phyloP scores from a whole-genome alignment of 2,888 invertebrate genomes.

The Tuta absoluta region DNA sequence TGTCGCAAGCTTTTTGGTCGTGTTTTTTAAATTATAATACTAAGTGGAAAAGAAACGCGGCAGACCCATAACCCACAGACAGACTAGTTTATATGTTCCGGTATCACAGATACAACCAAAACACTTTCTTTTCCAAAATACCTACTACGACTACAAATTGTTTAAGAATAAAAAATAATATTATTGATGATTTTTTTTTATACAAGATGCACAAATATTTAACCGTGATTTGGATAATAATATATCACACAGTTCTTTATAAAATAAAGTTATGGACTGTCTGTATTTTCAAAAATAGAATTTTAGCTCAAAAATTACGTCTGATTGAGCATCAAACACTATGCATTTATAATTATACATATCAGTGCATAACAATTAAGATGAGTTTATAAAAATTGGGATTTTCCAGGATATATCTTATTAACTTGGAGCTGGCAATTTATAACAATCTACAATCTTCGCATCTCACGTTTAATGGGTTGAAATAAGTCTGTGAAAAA shows the following conservation, averaged over 20 bases:
- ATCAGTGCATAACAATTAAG: not conserved
- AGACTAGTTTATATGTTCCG: conserved; percentile 10
- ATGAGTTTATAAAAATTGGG: not conserved
- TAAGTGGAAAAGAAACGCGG: conserved; percentile 6
- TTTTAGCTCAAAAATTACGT: too few relatives aligned
- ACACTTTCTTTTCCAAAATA: too few relatives aligned
- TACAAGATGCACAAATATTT: too few relatives aligned
- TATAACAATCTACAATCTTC: not conserved
- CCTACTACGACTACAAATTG: too few relatives aligned
- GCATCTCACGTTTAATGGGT: not conserved
- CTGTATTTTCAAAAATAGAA: too few relatives aligned
- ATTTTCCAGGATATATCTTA: not conserved
- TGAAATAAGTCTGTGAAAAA: not conserved
- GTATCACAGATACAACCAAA: not conserved
- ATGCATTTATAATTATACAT: too few relatives aligned
- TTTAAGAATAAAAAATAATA: too few relatives aligned
- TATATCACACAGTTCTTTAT: too few relatives aligned
- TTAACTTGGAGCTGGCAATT: not conserved
- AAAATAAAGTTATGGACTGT: too few relatives aligned
- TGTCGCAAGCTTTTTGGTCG: not conserved
- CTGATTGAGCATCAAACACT: too few relatives aligned
- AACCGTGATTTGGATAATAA: too few relatives aligned
- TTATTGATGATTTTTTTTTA: too few relatives aligned
- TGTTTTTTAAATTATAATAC: conserved; percentile 13
- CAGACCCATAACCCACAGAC: not conserved